phyloP scores from a whole-genome alignment of 2,797 vertebrate genomes.

The Phrynocephalus vlangalii region DNA sequence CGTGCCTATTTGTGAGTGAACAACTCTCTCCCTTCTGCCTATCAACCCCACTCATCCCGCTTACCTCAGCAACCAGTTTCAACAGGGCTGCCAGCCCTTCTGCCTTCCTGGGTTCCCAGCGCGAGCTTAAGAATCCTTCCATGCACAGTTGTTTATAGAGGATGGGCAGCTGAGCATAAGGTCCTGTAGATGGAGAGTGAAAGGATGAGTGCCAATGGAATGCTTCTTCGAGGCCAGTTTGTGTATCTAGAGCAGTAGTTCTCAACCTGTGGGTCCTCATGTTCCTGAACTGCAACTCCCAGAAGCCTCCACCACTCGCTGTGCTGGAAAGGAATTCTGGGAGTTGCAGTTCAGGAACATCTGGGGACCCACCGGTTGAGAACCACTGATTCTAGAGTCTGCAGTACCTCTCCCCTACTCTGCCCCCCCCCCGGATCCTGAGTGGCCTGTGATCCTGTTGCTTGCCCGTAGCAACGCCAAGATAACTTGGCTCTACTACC shows the following conservation, averaged over 20 bases:
- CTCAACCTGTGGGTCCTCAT: too few species aligned
- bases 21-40: not conserved
- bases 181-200: constrained; percentile 67
- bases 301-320: too few species aligned
- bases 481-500: too few species aligned
- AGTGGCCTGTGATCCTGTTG: too few species aligned
- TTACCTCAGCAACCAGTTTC: constrained; percentile 84
- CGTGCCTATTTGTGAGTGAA: not conserved
- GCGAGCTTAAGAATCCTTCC: constrained; percentile 82
- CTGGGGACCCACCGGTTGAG: too few species aligned
- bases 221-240: not conserved
- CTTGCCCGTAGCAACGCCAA: too few species aligned
- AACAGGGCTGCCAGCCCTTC: constrained; percentile 83
- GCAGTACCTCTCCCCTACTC: too few species aligned
- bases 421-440: too few species aligned
- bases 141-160: constrained; percentile 84
- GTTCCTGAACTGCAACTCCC: too few species aligned
- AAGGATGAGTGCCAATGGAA: not conserved
- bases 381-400: too few species aligned
- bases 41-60: not conserved
- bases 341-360: too few species aligned
- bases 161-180: constrained; percentile 72
- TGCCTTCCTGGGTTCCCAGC: constrained; percentile 78
- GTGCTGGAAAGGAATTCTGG: too few species aligned
- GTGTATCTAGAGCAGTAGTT: not conserved